Evolutionary conservation across 2,797 vertebrate genomes (phyloP).

Genomic region (Leptatherina wallacei): DNA sequence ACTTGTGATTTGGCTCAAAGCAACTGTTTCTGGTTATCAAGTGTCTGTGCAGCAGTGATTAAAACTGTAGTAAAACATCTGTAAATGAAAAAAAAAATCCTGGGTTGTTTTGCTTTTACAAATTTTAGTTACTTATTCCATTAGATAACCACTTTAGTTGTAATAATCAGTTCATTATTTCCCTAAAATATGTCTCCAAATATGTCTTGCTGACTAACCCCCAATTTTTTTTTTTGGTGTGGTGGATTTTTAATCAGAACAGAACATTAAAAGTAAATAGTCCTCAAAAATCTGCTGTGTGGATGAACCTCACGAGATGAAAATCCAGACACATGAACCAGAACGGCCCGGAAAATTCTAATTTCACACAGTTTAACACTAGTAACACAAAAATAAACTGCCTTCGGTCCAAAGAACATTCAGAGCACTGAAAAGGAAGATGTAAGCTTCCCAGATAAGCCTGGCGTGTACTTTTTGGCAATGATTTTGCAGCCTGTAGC

Average conservation of each 20-base stretch:
- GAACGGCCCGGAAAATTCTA: slow-evolving; percentile 37
- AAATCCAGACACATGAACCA: slow-evolving; percentile 28
- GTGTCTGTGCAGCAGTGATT: too few species aligned
- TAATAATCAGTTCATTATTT: too few species aligned
- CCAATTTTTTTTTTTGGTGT: neutral
- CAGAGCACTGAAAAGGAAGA: neutral
- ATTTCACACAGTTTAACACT: slow-evolving; percentile 41
- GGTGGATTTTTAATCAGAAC: slow-evolving; percentile 16
- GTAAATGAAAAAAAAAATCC: too few species aligned
- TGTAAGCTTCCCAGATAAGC: neutral
- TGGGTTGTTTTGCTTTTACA: too few species aligned
- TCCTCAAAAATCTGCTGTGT: neutral
- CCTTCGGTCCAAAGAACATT: slow-evolving; percentile 23
- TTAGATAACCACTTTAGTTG: too few species aligned
- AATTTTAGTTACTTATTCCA: too few species aligned
- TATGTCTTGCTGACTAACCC: neutral
- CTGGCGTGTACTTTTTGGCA: neutral
- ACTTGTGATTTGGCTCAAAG: too few species aligned
- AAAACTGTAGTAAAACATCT: too few species aligned
- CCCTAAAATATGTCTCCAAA: neutral
- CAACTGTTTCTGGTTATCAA: too few species aligned
- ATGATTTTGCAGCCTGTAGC: neutral
- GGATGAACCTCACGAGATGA: slow-evolving; percentile 39
- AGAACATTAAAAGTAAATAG: slow-evolving; percentile 58
- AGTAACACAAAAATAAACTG: slow-evolving; percentile 47